phyloP scores from a whole-genome alignment of 2,113 vertebrate species.

The Leucosticte australis region DNA sequence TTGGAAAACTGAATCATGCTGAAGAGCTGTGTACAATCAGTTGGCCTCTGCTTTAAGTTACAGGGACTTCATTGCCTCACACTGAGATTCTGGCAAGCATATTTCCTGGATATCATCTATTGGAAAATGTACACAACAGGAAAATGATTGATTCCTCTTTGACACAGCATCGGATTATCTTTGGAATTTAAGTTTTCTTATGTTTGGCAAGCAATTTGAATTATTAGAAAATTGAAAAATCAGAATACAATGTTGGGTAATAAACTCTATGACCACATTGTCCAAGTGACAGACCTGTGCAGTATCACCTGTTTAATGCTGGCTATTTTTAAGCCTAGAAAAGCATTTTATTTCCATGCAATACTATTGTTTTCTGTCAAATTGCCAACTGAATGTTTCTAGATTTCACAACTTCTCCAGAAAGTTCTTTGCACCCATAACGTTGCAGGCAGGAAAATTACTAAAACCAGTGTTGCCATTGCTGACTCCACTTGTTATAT shows the following conservation, averaged over 20 bases:
- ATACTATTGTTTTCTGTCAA: not conserved
- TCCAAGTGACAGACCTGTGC: not conserved
- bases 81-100: not conserved
- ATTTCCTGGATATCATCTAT: not conserved
- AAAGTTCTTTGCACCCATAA: not conserved
- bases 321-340: not conserved
- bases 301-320: not conserved
- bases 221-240: constrained; percentile 27
- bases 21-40: not conserved
- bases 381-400: not conserved
- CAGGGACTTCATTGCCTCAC: not conserved
- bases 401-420: not conserved
- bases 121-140: not conserved
- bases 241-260: not conserved
- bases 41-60: not conserved
- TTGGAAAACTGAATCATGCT: not conserved
- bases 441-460: not conserved
- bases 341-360: not conserved
- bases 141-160: constrained; percentile 18
- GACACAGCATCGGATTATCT: not conserved
- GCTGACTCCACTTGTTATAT: not conserved
- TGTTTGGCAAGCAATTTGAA: not conserved
- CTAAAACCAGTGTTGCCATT: not conserved
- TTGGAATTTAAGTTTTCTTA: constrained; percentile 22
- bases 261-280: not conserved